Percentiles rank a stretch among this genome's conserved stretches.
Conservation (phyloP, 1,140 invertebrate species). For the Parapsyche elsis region DNA sequence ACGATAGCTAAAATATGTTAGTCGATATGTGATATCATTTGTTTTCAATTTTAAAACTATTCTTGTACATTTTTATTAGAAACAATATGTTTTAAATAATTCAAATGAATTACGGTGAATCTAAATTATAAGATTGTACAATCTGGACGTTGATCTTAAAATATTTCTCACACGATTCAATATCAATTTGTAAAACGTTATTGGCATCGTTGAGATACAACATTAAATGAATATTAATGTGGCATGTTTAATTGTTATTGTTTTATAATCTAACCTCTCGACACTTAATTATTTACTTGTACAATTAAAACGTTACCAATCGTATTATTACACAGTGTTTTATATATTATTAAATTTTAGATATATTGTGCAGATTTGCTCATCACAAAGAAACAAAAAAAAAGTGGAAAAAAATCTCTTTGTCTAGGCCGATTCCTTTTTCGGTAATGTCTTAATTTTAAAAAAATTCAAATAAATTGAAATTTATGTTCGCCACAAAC, state of each 20-base stretch:
- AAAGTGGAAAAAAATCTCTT: neutral
- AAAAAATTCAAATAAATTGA: conserved; percentile 53
- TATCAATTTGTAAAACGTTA: neutral
- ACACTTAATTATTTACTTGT: neutral
- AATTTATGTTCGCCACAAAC: conserved; percentile 53
- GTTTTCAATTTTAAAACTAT: neutral
- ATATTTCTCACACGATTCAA: neutral
- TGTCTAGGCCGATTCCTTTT: conserved; percentile 40
- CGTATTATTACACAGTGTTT: neutral
- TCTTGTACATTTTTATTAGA: too few relatives aligned
- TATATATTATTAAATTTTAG: neutral
- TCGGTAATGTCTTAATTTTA: conserved; percentile 52
- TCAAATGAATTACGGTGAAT: neutral
- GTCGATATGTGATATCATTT: neutral
- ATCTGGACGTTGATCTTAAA: too few relatives aligned
- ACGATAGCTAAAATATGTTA: neutral
- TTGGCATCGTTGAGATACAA: neutral
- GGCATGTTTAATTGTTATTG: conserved; percentile 3
- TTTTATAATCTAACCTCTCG: neutral
- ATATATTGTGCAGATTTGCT: neutral
- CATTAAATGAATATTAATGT: conserved; percentile 1
- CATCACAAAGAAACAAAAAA: neutral
- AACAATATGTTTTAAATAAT: neutral
- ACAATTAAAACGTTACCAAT: too few relatives aligned
- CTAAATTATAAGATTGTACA: too few relatives aligned